A percentile compares a stretch with the other conserved stretches of the same genome.
Conservation (phyloP, 2,113 vertebrate species). For the Odobenus rosmarus region DNA sequence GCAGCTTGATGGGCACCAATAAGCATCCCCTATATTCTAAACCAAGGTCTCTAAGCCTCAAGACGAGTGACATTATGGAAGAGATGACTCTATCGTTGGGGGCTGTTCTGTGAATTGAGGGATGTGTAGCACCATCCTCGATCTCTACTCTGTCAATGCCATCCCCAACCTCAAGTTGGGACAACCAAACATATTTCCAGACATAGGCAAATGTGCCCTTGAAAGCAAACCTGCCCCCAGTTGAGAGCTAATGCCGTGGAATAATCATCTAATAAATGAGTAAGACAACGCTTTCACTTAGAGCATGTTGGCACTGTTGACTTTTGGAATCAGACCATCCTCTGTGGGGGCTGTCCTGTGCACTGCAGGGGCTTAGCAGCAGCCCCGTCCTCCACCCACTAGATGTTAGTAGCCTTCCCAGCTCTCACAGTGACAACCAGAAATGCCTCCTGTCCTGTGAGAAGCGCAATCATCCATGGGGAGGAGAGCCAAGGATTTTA, state of each 20-base stretch:
- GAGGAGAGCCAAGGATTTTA: not conserved
- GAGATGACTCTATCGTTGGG: not conserved
- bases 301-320: not conserved
- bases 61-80: not conserved
- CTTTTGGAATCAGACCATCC: too few species aligned
- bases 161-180: not conserved
- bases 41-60: not conserved
- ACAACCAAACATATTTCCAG: not conserved
- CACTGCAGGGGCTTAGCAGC: not conserved
- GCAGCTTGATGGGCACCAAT: not conserved
- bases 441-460: not conserved
- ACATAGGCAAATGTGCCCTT: not conserved
- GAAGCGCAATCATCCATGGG: not conserved
- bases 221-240: not conserved
- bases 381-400: too few species aligned
- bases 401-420: not conserved
- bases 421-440: not conserved
- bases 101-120: not conserved
- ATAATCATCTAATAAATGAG: not conserved
- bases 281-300: not conserved
- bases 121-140: rapidly evolving
- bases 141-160: not conserved
- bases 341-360: not conserved
- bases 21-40: not conserved
- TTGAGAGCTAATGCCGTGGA: not conserved